Evolutionary conservation across 2,797 vertebrate species (phyloP).

Genomic region (Alectoris magna): DNA sequence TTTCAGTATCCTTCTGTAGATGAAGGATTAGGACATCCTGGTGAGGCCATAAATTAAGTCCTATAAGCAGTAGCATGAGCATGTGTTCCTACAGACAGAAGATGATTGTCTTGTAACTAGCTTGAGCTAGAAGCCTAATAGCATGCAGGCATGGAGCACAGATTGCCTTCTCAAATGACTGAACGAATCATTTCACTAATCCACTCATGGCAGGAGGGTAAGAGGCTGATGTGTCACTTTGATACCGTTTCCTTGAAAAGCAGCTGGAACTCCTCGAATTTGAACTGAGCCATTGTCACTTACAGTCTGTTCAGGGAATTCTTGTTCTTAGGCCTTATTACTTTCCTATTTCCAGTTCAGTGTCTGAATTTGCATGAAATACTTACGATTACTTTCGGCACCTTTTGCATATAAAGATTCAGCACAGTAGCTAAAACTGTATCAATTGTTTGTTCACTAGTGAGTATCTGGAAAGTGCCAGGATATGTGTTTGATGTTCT

Average conservation of each 20-base stretch:
- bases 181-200: conserved; percentile 54
- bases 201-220: conserved; percentile 49
- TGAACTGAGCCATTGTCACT: conserved; percentile 7
- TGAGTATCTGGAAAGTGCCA: background rate
- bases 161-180: conserved; percentile 49
- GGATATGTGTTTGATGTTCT: conserved; percentile 18
- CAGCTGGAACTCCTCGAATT: conserved; percentile 43
- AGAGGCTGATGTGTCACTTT: conserved; percentile 48
- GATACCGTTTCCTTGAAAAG: conserved; percentile 42
- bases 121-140: conserved; percentile 37
- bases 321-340: background rate
- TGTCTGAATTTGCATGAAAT: background rate
- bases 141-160: conserved; percentile 10
- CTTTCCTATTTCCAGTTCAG: background rate
- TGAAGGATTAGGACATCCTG: conserved; percentile 29
- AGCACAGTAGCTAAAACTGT: background rate
- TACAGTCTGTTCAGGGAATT: background rate
- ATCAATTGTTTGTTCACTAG: conserved; percentile 19
- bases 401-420: background rate
- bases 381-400: background rate
- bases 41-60: conserved; percentile 17
- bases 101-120: conserved; percentile 33
- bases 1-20: conserved; percentile 14
- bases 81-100: conserved; percentile 13
- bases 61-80: background rate